phyloP scores from a whole-genome alignment of 1,140 invertebrate genomes.

The Temnothorax curvispinosus region DNA sequence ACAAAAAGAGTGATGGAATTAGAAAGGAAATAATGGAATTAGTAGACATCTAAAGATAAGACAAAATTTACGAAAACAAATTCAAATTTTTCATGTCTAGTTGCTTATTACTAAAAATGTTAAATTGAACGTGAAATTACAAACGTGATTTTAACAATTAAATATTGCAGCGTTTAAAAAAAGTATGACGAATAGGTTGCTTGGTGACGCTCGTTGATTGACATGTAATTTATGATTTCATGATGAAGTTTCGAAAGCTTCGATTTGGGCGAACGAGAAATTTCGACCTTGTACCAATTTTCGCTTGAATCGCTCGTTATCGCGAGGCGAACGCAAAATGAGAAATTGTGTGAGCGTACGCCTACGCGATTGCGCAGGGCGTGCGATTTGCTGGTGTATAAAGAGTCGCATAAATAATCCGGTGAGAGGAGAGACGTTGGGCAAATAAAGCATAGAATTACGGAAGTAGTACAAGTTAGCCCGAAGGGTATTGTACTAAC shows the following conservation, averaged over 20 bases:
- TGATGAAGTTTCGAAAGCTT: neutral
- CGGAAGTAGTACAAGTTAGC: conserved; percentile 37
- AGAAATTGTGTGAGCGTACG: neutral
- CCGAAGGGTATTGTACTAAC: conserved; percentile 13
- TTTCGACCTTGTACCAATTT: conserved; percentile 5
- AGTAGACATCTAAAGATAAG: neutral
- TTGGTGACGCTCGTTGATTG: neutral
- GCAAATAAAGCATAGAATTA: neutral
- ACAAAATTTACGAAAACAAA: neutral
- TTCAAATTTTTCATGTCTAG: neutral
- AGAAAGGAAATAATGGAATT: neutral
- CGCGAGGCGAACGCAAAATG: neutral
- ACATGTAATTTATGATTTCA: neutral
- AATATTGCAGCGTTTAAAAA: neutral
- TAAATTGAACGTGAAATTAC: neutral
- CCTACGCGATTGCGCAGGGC: neutral
- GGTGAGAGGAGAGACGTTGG: neutral
- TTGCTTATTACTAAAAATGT: neutral
- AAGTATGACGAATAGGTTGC: neutral
- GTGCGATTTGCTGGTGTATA: neutral
- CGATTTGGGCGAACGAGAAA: neutral
- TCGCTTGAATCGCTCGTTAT: conserved; percentile 12
- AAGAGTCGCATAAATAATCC: conserved; percentile 28
- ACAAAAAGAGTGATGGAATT: neutral
- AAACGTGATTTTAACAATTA: neutral